A percentile compares a stretch with the other conserved stretches of the same genome.
phyloP scores from a whole-genome alignment of 2,888 invertebrate species.

The Tuberolachnus salignus region DNA sequence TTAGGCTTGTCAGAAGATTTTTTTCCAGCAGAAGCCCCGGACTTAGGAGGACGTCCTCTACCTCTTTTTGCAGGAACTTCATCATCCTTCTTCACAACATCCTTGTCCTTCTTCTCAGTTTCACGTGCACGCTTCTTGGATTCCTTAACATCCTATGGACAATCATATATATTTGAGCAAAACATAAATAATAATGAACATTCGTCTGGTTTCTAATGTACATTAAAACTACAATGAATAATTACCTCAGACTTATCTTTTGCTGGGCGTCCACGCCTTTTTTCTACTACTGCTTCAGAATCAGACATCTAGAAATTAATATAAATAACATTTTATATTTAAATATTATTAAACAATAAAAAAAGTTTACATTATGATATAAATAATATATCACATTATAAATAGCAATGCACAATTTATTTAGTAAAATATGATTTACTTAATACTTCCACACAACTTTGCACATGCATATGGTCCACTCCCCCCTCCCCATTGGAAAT shows the following conservation, averaged over 20 bases:
- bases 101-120: constrained; percentile 59
- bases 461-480: too few relatives aligned
- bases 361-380: too few relatives aligned
- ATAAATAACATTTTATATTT: neutral
- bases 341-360: too few relatives aligned
- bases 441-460: too few relatives aligned
- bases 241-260: constrained; percentile 51
- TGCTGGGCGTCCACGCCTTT: constrained; percentile 49
- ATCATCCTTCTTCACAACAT: constrained; percentile 58
- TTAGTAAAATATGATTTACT: too few relatives aligned
- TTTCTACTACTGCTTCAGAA: constrained; percentile 50
- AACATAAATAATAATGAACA: neutral
- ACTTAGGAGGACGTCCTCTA: constrained; percentile 64
- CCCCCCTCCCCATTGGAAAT: too few relatives aligned
- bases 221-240: neutral
- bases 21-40: constrained; percentile 67
- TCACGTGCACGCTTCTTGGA: constrained; percentile 47
- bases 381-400: too few relatives aligned
- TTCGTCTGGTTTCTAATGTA: too few relatives aligned
- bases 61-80: constrained; percentile 65
- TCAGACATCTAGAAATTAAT: constrained; percentile 48
- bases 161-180: neutral
- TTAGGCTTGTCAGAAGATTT: constrained; percentile 63
- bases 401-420: too few relatives aligned
- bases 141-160: constrained; percentile 39